A percentile compares a stretch with the other conserved stretches of the same genome.
Evolutionary conservation across 2,797 vertebrate genomes (phyloP).

Genomic region (Gephyroberyx darwinii): DNA sequence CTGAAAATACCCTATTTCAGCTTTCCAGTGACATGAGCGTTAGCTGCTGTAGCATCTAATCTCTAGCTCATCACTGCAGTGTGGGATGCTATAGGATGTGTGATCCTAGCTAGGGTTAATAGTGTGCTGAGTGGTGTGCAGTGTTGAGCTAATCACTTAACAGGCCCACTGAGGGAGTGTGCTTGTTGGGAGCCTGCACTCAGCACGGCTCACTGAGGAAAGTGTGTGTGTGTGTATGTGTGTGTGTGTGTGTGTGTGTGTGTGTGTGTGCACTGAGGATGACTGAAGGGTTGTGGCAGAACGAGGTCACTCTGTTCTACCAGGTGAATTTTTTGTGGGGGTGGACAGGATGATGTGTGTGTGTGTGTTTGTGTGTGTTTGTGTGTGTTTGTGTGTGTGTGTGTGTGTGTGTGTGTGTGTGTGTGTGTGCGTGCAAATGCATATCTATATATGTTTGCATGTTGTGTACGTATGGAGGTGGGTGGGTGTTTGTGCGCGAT

Average conservation of each 20-base stretch:
- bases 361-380: slow-evolving; percentile 10
- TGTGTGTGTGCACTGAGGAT: slow-evolving; percentile 47
- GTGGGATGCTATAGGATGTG: slow-evolving; percentile 42
- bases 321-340: slow-evolving; percentile 71
- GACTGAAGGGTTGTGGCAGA: slow-evolving; percentile 81
- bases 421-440: slow-evolving; percentile 10
- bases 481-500: not conserved
- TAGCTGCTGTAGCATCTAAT: slow-evolving; percentile 41
- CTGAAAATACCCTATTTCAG: slow-evolving; percentile 31
- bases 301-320: slow-evolving; percentile 80
- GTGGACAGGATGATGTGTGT: slow-evolving; percentile 60
- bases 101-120: slow-evolving; percentile 38
- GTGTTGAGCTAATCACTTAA: slow-evolving; percentile 75
- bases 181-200: slow-evolving; percentile 54
- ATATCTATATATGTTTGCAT: not conserved
- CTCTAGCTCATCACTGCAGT: slow-evolving; percentile 40
- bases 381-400: not conserved
- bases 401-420: slow-evolving; percentile 14
- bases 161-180: slow-evolving; percentile 66
- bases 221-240: not conserved
- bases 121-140: slow-evolving; percentile 54
- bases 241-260: not conserved
- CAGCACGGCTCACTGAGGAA: slow-evolving; percentile 22
- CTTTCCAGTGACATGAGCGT: slow-evolving; percentile 40
- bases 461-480: not conserved